Conservation (phyloP, 2,797 vertebrate species). For the Chelon auratus region DNA sequence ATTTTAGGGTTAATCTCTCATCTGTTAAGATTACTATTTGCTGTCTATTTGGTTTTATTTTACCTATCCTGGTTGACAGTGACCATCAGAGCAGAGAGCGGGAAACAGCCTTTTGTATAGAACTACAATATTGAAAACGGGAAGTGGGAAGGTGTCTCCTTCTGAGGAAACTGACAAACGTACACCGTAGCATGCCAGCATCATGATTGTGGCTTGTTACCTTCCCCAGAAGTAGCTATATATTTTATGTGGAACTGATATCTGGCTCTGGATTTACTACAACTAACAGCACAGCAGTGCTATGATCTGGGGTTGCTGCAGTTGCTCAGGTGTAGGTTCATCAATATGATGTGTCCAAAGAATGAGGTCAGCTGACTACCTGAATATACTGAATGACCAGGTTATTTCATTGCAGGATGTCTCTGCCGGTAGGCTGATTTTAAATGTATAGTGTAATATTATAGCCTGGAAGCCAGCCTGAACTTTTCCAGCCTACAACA, state of each 20-base stretch:
- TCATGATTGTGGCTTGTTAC: neutral
- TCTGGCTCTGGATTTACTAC: neutral
- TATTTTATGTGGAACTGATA: no score
- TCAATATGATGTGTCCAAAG: no score
- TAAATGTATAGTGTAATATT: neutral
- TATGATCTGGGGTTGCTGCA: no score
- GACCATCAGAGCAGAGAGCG: neutral
- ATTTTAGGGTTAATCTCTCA: neutral
- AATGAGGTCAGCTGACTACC: no score
- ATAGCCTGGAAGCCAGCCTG: no score
- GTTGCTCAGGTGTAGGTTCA: no score
- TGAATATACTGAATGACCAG: no score
- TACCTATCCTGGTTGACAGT: neutral
- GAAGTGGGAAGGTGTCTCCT: neutral
- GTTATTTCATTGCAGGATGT: no score
- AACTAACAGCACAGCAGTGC: neutral
- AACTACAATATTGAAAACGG: neutral
- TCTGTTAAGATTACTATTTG: no score
- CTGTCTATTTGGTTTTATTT: no score
- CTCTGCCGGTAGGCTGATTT: neutral
- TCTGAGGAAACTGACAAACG: neutral
- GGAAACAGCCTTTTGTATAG: neutral
- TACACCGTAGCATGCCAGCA: neutral
- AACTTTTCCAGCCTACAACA: no score
- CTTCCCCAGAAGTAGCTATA: neutral